phyloP scores from a whole-genome alignment of 2,797 vertebrate genomes.

The Micropoecilia bifurca region DNA sequence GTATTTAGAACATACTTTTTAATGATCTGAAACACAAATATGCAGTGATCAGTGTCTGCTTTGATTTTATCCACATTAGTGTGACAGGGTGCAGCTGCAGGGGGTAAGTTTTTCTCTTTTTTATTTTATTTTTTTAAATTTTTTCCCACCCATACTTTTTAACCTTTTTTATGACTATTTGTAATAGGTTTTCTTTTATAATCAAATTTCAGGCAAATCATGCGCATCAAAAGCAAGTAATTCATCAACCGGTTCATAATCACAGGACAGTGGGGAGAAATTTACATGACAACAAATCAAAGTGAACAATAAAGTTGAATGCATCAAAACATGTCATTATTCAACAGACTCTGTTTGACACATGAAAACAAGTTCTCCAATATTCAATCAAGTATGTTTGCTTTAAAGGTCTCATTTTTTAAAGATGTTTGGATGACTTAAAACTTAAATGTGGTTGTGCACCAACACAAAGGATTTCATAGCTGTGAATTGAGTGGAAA shows the following conservation, averaged over 20 bases:
- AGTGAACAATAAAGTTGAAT: slow-evolving; percentile 13
- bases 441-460: too few species aligned
- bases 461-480: neutral
- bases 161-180: neutral
- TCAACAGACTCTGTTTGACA: slow-evolving; percentile 4
- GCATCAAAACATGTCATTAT: neutral
- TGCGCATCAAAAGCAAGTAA: slow-evolving; percentile 24
- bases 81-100: neutral
- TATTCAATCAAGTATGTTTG: neutral
- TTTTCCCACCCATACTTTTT: neutral
- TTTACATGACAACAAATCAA: slow-evolving; percentile 44
- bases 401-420: neutral
- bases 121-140: too few species aligned
- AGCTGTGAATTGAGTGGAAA: neutral
- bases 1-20: neutral
- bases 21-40: slow-evolving; percentile 4
- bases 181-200: slow-evolving; percentile 6
- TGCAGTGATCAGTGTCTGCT: neutral
- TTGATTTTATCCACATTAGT: slow-evolving; percentile 8
- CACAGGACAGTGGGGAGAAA: neutral
- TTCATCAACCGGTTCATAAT: slow-evolving; percentile 5
- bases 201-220: neutral
- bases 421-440: neutral
- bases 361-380: neutral
- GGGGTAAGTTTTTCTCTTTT: neutral